Evolutionary conservation across 2,797 vertebrate genomes (phyloP).

Genomic region (Cygnus olor): DNA sequence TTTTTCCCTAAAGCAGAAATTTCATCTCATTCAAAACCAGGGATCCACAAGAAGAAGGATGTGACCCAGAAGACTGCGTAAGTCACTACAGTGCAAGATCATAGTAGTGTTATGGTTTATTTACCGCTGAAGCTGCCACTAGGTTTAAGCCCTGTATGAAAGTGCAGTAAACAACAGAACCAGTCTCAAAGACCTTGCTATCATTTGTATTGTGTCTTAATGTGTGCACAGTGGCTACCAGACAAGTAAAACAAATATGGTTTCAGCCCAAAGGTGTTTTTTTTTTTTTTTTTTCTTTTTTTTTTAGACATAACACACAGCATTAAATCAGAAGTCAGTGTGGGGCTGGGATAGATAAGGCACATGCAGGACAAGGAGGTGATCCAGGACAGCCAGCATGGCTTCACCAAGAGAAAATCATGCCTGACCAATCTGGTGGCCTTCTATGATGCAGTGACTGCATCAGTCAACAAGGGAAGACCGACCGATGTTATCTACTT

Average conservation of each 20-base stretch:
- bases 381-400: no score
- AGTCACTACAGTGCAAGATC: not conserved
- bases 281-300: not conserved
- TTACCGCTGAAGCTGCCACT: not conserved
- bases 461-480: no score
- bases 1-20: not conserved
- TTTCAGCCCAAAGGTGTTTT: constrained; percentile 18
- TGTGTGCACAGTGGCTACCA: not conserved
- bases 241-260: not conserved
- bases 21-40: not conserved
- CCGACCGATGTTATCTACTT: no score
- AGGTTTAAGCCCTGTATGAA: not conserved
- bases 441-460: no score
- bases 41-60: not conserved
- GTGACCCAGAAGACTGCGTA: not conserved
- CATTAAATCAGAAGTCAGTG: not conserved
- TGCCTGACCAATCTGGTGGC: no score
- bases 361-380: no score
- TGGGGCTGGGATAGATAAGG: not conserved
- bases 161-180: not conserved
- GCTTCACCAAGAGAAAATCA: no score
- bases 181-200: not conserved
- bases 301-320: not conserved
- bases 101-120: not conserved
- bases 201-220: not conserved